A percentile compares a stretch with the other conserved stretches of the same genome.
phyloP scores from a whole-genome alignment of 2,888 invertebrate species.

The Caenorhabditis sp. region DNA sequence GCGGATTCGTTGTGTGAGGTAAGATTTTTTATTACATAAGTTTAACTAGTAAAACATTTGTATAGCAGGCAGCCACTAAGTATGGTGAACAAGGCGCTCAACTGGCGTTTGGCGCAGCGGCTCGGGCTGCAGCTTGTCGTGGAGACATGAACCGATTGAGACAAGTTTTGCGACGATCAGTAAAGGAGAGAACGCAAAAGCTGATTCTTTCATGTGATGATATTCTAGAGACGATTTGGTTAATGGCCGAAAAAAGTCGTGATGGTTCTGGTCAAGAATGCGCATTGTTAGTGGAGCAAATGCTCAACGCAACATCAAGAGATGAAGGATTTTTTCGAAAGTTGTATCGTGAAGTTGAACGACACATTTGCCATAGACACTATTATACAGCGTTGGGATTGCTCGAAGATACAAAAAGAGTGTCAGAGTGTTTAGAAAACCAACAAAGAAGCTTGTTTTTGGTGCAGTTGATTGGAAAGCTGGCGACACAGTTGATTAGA shows the following conservation, averaged over 20 bases:
- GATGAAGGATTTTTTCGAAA: slow-evolving; percentile 51
- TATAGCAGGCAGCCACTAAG: slow-evolving; percentile 44
- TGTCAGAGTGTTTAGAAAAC: slow-evolving; percentile 45
- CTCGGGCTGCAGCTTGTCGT: slow-evolving; percentile 46
- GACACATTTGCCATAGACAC: slow-evolving; percentile 54
- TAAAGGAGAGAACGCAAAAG: slow-evolving; percentile 24
- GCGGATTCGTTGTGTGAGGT: slow-evolving; percentile 51
- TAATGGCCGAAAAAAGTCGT: slow-evolving; percentile 48
- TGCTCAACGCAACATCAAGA: slow-evolving; percentile 46
- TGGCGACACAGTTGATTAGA: slow-evolving; percentile 48
- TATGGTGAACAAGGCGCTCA: slow-evolving; percentile 31
- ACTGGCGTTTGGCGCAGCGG: slow-evolving; percentile 48
- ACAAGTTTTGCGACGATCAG: slow-evolving; percentile 37
- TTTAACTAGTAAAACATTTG: background rate
- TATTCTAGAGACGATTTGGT: slow-evolving; percentile 54
- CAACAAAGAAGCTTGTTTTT: slow-evolving; percentile 37
- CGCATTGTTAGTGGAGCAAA: slow-evolving; percentile 49
- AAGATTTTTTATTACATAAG: background rate
- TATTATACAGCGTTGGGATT: slow-evolving; percentile 56
- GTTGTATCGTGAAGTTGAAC: slow-evolving; percentile 51
- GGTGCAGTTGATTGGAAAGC: slow-evolving; percentile 36
- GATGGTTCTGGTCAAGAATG: slow-evolving; percentile 44
- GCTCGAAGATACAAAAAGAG: slow-evolving; percentile 44
- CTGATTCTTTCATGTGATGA: slow-evolving; percentile 31
- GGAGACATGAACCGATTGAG: slow-evolving; percentile 48